A percentile compares a stretch with the other conserved stretches of the same genome.
These are phyloP conservation scores for Craseonycteris thonglongyai DNA, from an alignment of 2,113 vertebrate genomes.

Conservation along the genomic window DNA sequence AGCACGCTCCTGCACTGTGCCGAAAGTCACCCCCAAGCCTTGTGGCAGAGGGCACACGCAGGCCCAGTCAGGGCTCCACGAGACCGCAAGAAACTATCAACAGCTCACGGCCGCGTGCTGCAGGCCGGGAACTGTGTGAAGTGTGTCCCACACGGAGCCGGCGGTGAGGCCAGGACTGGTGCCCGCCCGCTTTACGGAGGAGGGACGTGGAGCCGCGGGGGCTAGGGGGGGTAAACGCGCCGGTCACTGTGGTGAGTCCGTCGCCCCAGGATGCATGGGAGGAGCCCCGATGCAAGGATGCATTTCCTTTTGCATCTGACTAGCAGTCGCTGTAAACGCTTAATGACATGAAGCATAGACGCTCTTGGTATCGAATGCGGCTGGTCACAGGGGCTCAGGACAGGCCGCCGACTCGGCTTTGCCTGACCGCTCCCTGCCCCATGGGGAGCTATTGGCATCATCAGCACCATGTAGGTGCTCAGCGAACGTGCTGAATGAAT, in stretches of 20 bases:
- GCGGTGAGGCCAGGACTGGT: neutral
- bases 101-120: neutral
- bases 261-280: neutral
- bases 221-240: neutral
- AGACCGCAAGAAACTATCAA: neutral
- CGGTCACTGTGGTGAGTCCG: neutral
- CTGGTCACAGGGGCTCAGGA: too few relatives aligned
- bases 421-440: neutral
- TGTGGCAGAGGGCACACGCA: too few relatives aligned
- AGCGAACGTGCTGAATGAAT: constrained; percentile 17
- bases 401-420: too few relatives aligned
- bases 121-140: neutral
- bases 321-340: neutral
- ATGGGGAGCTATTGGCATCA: neutral
- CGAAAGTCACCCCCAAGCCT: neutral
- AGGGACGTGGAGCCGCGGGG: neutral
- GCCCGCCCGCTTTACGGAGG: neutral
- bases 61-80: too few relatives aligned
- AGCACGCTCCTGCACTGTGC: neutral
- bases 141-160: neutral
- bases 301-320: neutral
- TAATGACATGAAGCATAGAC: neutral
- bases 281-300: neutral
- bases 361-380: neutral
- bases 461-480: constrained; percentile 16